These are phyloP conservation scores for Drosophila persimilis DNA, from an alignment of 1,140 invertebrate species.

Conservation along the genomic window DNA sequence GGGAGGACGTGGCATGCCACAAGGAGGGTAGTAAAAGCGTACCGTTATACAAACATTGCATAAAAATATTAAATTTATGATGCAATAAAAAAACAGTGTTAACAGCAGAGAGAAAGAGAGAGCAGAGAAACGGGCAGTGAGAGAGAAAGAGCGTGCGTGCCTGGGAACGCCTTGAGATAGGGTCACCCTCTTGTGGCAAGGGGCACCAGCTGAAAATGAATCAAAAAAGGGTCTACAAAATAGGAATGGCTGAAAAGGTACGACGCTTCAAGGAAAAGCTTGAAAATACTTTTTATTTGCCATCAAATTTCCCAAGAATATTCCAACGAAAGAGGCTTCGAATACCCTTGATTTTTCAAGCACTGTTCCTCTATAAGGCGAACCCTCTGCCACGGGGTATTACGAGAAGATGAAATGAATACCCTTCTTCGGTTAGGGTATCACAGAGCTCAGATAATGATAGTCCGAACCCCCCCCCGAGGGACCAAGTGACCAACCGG, in stretches of 20 bases:
- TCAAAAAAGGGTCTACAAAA: constrained; percentile 52
- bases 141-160: constrained; percentile 45
- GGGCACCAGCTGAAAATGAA: constrained; percentile 37
- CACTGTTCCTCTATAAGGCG: too few species aligned
- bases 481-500: constrained; percentile 22
- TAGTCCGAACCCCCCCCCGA: neutral
- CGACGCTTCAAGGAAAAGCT: neutral
- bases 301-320: too few species aligned
- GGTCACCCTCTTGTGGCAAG: constrained; percentile 3
- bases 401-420: too few species aligned
- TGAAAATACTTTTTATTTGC: too few species aligned
- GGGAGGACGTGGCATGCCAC: constrained; percentile 15
- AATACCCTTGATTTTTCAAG: too few species aligned
- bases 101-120: constrained; percentile 38
- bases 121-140: neutral
- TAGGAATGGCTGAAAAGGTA: neutral
- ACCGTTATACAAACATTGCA: constrained; percentile 80
- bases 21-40: constrained; percentile 72
- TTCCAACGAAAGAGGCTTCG: neutral
- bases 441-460: constrained; percentile 9
- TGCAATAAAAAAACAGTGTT: constrained; percentile 79
- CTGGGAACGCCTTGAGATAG: constrained; percentile 46
- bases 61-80: constrained; percentile 82
- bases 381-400: too few species aligned
- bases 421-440: neutral